A percentile compares a stretch with the other conserved stretches of the same genome.
These are phyloP conservation scores for Hypomecis atomaria DNA, from an alignment of 2,888 invertebrate species.

Conservation along the genomic window DNA sequence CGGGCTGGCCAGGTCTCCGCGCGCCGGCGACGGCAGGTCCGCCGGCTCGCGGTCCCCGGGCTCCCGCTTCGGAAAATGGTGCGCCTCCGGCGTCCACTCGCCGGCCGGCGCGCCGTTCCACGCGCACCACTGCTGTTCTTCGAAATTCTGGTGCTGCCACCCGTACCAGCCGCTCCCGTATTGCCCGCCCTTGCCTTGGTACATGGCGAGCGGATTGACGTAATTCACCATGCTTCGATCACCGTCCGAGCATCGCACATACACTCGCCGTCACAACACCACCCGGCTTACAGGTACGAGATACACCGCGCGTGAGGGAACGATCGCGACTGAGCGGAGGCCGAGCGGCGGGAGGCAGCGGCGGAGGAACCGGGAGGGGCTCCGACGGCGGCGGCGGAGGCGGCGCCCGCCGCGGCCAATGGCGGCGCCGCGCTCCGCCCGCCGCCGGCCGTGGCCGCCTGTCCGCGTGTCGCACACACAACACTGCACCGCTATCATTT, in stretches of 20 bases:
- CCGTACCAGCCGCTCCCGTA: constrained; percentile 81
- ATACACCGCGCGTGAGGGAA: constrained; percentile 64
- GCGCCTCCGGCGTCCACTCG: constrained; percentile 79
- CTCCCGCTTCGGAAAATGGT: constrained; percentile 77
- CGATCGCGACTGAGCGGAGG: constrained; percentile 67
- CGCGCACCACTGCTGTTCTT: constrained; percentile 85
- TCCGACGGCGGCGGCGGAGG: constrained; percentile 43
- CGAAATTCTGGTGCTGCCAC: constrained; percentile 81
- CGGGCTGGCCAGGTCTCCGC: constrained; percentile 84
- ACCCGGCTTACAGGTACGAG: constrained; percentile 49
- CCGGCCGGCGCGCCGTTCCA: constrained; percentile 79
- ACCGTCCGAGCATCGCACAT: constrained; percentile 80
- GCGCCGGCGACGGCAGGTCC: constrained; percentile 77
- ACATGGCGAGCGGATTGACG: constrained; percentile 88
- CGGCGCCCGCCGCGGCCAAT: constrained; percentile 65
- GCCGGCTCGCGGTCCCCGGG: constrained; percentile 74
- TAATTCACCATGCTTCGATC: constrained; percentile 89
- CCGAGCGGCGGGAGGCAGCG: constrained; percentile 47
- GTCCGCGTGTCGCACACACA: constrained; percentile 64
- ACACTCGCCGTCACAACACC: constrained; percentile 79
- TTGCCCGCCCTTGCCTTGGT: constrained; percentile 86
- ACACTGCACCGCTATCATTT: constrained; percentile 60
- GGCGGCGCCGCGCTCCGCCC: constrained; percentile 30
- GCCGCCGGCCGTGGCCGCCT: constrained; percentile 4
- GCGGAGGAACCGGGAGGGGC: constrained; percentile 54